These are phyloP conservation scores for Platysternon megacephalum DNA, from an alignment of 2,113 vertebrate genomes.

Conservation along the genomic window DNA sequence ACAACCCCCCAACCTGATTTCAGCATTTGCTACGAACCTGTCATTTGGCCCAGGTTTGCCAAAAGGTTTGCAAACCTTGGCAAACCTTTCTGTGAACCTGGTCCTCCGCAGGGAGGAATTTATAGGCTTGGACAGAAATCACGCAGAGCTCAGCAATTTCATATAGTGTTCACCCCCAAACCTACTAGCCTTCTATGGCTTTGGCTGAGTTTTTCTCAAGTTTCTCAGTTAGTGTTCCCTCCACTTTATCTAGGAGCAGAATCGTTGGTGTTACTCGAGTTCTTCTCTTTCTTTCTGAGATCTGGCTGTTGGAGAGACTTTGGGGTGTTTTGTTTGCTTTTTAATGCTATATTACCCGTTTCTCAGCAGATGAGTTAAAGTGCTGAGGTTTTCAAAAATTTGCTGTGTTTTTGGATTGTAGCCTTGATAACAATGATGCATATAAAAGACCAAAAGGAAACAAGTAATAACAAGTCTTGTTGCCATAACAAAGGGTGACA, in stretches of 20 bases:
- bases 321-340: not conserved
- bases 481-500: constrained; percentile 58
- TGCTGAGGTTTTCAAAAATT: not conserved
- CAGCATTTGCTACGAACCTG: constrained; percentile 2
- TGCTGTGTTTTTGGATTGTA: constrained; percentile 36
- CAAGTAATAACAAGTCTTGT: constrained; percentile 29
- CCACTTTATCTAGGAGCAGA: not conserved
- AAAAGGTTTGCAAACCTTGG: not conserved
- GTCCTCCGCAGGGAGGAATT: constrained; percentile 4
- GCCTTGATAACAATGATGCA: not conserved
- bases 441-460: constrained; percentile 20
- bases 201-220: not conserved
- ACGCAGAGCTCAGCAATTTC: not conserved
- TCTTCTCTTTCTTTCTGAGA: not conserved
- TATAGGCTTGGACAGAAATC: not conserved
- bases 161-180: not conserved
- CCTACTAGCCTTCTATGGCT: accelerated
- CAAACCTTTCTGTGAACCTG: not conserved
- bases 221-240: not conserved
- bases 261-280: not conserved
- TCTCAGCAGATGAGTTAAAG: not conserved
- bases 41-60: not conserved
- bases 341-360: constrained; percentile 33
- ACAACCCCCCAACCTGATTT: not conserved
- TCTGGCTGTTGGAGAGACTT: not conserved